Base-by-base conservation (phyloP, 2,113 vertebrate genomes). In the Pteropus alecto region DNA sequence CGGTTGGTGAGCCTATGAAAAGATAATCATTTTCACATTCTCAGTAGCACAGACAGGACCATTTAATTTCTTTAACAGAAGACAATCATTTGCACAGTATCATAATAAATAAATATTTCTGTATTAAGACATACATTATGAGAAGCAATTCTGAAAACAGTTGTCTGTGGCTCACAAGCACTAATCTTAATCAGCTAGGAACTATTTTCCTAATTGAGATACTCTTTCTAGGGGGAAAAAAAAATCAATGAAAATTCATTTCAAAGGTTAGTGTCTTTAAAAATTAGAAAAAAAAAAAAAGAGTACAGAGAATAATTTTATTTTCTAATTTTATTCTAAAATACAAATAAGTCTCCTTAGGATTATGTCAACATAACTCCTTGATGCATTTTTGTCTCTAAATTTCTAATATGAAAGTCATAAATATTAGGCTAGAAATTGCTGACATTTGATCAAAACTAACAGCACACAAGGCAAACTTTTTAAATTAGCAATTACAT, bases 361-460 rank as follows among this genome's bases (percentile, higher is more conserved):
- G 38, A 92, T 79, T 65, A 77, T n/a, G 5, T 63, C 88, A 94
- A 86, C 77, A 35, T 81, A 97, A 92, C 21, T 93, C 61, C 87
- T 76, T 93, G 86, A 97, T 46, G 61, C 83, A 89, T 65, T 84
- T 96, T 97, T 93, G 13, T 76, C 94, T 97, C 96, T 43, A 61
- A 96, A 95, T 90, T 97, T 93, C 90, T 96, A 97, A 82, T 4
- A 78, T 19, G 85, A 71, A 97, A 76, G 60, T 93, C 95, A 97
- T 56, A 98, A 95, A 98, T 83, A 95, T 85, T 73, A 96, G 63
- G 41, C 88, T 96, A 98, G 83, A 94, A 97, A 96, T 90, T 97
- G 74, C 68, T 98, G 96, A 97, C 96, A 97, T 96, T 87, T 92
- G 84, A 96, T 96, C 92, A 94, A 86, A 35, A 93, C 7, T 26